Base-by-base conservation (phyloP, 2,888 invertebrate species). In the Trissoscelio sp. region DNA sequence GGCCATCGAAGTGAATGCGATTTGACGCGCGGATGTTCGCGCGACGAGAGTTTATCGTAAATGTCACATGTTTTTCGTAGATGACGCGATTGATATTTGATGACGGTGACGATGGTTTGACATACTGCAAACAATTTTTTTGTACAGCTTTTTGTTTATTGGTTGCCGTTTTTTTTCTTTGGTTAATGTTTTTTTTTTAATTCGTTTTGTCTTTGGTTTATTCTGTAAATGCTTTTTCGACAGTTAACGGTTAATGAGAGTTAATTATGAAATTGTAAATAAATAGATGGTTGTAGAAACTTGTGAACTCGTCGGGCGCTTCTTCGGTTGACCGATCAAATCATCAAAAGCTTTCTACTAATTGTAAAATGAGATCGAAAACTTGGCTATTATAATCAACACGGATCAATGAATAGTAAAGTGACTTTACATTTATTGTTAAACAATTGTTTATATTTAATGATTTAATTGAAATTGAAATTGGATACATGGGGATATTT, bases 401-500 rank as follows among this genome's bases (percentile, higher is more conserved):
- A 62, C 18, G 72, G 53, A 72, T 72, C 60, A 72, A 31, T 57
- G 60, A 62, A 14, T 28, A 46, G 39, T 16, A 72, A 51, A 62
- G 58, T 51, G 48, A 60, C 51, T 60, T 46, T 22, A 11, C 48
- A 51, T 72, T 62, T 62, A 72, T 72, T 62, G 42, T 62, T 72
- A 20, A 60, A 72, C 53, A 62, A 72, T 62, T 51, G 53, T 72
- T 72, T 72, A 62, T 57, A 72, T 62, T 53, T 12, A 53, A 62
- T 42, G 39, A 51, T 60, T 31, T 39, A 37, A 51, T 60, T 60
- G 70, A 72, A 72, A 51, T 51, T 48, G 39, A 37, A 72, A 51
- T 72, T 72, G 51, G 28, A 37, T 60, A 16, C 14, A n/a, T 39
- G 20, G 14, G 24, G 5, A 24, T 34, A n/a, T 16, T 58, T 66